phyloP scores from a whole-genome alignment of 2,888 invertebrate genomes.

The Cerastoderma edule region DNA sequence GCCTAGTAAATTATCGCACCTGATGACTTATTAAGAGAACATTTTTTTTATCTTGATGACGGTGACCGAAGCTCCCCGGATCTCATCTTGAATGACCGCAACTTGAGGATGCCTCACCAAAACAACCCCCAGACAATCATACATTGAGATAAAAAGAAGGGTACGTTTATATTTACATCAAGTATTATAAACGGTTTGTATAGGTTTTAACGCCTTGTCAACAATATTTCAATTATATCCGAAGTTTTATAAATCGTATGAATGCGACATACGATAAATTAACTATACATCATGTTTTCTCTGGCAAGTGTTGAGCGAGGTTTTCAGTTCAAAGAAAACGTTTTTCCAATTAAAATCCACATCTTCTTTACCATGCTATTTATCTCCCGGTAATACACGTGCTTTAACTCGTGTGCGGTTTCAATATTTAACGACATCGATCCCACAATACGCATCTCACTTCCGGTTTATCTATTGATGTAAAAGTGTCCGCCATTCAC shows the following conservation, averaged over 20 bases:
- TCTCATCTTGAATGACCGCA: no score
- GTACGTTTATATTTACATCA: neutral
- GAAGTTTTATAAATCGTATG: neutral
- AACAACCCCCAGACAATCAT: no score
- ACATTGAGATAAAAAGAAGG: no score
- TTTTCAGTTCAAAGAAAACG: constrained; percentile 9
- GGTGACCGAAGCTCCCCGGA: no score
- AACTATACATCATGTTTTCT: no score
- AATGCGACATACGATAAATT: neutral
- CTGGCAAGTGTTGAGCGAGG: neutral
- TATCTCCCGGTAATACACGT: constrained; percentile 1
- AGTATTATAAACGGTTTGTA: neutral
- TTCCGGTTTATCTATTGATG: constrained; percentile 16
- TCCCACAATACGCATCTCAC: constrained; percentile 4
- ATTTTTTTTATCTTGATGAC: no score
- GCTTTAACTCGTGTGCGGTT: constrained; percentile 15
- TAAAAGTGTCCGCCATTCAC: constrained; percentile 1
- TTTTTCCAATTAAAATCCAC: neutral
- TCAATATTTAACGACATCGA: constrained; percentile 22
- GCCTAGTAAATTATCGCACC: no score
- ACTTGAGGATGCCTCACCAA: no score
- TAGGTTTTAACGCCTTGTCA: neutral
- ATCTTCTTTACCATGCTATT: constrained; percentile 18
- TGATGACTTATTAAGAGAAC: no score
- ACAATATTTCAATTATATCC: constrained; percentile 2